These are phyloP conservation scores for Epinotia bilunana DNA, from an alignment of 2,888 invertebrate species.

Conservation along the genomic window DNA sequence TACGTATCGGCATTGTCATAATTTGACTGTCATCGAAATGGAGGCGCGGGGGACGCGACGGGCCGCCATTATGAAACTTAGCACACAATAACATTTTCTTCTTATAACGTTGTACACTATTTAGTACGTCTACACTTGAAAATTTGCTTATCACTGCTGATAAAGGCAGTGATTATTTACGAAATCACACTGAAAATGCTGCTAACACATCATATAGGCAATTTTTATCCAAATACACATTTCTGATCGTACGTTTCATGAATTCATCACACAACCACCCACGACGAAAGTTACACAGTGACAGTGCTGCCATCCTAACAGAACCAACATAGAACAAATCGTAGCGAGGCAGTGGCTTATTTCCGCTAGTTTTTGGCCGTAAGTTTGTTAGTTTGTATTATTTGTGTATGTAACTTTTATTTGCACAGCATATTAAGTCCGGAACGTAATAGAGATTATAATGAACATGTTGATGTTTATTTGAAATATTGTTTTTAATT, in stretches of 20 bases:
- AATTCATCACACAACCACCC: conserved; percentile 62
- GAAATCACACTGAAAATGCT: conserved; percentile 48
- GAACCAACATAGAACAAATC: conserved; percentile 31
- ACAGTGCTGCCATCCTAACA: conserved; percentile 63
- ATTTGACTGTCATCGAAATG: conserved; percentile 86
- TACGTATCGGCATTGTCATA: conserved; percentile 82
- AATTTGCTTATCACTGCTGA: conserved; percentile 32
- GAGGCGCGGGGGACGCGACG: conserved; percentile 88
- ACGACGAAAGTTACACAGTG: conserved; percentile 73
- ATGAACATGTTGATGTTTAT: neutral
- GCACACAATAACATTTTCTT: conserved; percentile 81
- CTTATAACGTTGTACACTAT: conserved; percentile 51
- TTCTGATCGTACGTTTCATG: conserved; percentile 55
- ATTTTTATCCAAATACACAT: conserved; percentile 55
- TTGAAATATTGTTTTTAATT: neutral
- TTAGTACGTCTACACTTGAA: conserved; percentile 47
- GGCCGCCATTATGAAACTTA: conserved; percentile 86
- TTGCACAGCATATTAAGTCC: neutral
- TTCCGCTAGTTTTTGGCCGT: neutral
- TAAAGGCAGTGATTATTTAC: conserved; percentile 45
- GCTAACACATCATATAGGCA: conserved; percentile 11
- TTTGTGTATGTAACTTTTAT: neutral
- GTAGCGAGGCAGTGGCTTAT: neutral
- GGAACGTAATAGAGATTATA: neutral
- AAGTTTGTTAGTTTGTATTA: neutral